Evolutionary conservation across 2,113 vertebrate species (phyloP), one percentile per base, ranked within the genome.

Genomic region (Sylvietta virens): DNA sequence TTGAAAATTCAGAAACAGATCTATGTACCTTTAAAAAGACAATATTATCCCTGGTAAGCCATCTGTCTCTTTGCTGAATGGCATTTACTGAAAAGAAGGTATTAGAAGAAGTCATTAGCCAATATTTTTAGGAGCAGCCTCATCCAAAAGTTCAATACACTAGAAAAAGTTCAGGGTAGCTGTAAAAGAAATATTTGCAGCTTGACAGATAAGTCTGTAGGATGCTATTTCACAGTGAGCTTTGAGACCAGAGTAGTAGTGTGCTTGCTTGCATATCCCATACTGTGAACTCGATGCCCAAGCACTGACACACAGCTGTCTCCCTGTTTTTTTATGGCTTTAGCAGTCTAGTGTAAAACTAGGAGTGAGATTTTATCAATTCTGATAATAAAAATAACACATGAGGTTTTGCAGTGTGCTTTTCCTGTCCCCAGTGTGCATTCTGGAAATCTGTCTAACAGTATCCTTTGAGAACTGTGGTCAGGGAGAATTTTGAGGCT

Each of bases 321-420:
- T 64, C 47, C 24, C 19, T 71, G n/a, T 0, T 33, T 88, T 69
- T 81, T 77, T 69, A 86, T 83, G 42, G 42, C 54, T 90, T 83
- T 90, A 84, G 44, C 60, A 78, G 47, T 23, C 51, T 81, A 40
- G 71, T 92, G 31, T 62, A 88, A 92, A 92, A 62, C 72, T 64
- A 94, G 51, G 26, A 47, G 65, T 56, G 56, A 88, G 69, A 54
- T 84, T 86, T 93, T 81, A 56, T 86, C 30, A 56, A 11, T 92
- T 91, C 48, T 84, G 56, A 48, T 88, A 71, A 78, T 91, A 88
- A 95, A 94, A 93, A 92, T 88, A 92, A 74, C 86, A 86, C 60
- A 26, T 67, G 57, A 1, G 4, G 21, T 84, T 92, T 88, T 64
- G 42, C 28, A 42, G 31, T 51, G 26, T 73, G 51, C 69, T 81